Evolutionary conservation across 1,140 invertebrate species (phyloP).

Genomic region (Apolygus lucorum): DNA sequence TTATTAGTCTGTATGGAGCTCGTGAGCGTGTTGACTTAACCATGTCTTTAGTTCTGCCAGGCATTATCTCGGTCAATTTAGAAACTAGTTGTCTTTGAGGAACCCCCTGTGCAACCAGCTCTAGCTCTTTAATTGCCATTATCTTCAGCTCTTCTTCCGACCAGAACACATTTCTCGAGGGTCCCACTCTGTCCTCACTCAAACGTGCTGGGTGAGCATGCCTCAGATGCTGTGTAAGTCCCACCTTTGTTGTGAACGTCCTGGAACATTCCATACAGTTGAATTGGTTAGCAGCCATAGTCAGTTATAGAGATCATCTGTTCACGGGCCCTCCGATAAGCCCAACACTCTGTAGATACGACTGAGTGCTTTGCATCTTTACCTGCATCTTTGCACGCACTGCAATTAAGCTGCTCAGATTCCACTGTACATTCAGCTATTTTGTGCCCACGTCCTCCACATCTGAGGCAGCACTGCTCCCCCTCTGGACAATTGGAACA

Average conservation of each 20-base stretch:
- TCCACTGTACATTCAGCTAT: neutral
- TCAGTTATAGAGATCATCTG: neutral
- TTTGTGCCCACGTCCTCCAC: neutral
- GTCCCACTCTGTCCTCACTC: neutral
- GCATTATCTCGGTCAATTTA: too few relatives aligned
- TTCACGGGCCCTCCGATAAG: neutral
- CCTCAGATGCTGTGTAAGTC: neutral
- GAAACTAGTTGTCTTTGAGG: too few relatives aligned
- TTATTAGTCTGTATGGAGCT: too few relatives aligned
- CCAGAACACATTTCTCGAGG: too few relatives aligned
- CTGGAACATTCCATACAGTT: neutral
- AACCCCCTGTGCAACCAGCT: too few relatives aligned
- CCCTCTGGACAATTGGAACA: neutral
- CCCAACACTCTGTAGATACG: neutral
- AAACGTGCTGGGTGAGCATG: neutral
- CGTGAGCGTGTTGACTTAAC: too few relatives aligned
- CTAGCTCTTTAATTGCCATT: too few relatives aligned
- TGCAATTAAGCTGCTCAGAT: neutral
- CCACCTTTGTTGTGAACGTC: neutral
- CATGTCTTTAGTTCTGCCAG: too few relatives aligned
- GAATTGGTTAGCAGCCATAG: neutral
- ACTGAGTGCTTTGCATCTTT: neutral
- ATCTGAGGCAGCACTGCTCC: neutral
- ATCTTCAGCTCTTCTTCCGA: too few relatives aligned
- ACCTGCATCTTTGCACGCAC: neutral